Conservation (phyloP, 2,888 invertebrate species). For the Limnephilus auricula region DNA sequence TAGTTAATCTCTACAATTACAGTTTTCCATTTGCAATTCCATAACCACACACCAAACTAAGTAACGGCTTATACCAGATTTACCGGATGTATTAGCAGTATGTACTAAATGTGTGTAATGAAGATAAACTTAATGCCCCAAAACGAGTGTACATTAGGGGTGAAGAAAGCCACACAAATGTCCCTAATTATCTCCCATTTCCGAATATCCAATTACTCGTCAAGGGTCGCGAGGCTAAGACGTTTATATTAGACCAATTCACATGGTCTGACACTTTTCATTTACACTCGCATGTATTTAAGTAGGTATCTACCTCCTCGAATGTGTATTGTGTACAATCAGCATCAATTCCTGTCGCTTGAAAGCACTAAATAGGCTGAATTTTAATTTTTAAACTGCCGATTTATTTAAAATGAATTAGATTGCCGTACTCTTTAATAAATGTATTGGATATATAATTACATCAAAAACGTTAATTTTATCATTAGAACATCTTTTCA, state of each 20-base stretch:
- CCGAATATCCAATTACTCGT: background rate
- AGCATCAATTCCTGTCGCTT: background rate
- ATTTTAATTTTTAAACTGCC: background rate
- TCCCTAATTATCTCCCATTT: background rate
- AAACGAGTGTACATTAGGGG: background rate
- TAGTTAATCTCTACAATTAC: background rate
- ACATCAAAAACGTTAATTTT: too few species aligned
- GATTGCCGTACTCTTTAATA: too few species aligned
- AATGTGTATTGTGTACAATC: background rate
- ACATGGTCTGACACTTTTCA: background rate
- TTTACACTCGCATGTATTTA: background rate
- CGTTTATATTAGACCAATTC: background rate
- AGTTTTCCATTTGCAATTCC: background rate
- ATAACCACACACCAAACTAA: background rate
- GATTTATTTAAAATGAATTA: background rate
- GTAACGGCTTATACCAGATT: background rate
- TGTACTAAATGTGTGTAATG: background rate
- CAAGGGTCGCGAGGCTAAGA: background rate
- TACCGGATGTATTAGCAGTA: background rate
- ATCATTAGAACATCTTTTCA: too few species aligned
- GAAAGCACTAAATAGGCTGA: background rate
- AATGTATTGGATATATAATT: too few species aligned
- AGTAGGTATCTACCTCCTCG: background rate
- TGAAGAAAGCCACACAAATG: slow-evolving; percentile 12
- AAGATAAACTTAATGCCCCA: background rate